Evolutionary conservation across 2,113 vertebrate genomes (phyloP), one percentile per base, ranked within the genome.

Genomic region (Brevimyrus niger): DNA sequence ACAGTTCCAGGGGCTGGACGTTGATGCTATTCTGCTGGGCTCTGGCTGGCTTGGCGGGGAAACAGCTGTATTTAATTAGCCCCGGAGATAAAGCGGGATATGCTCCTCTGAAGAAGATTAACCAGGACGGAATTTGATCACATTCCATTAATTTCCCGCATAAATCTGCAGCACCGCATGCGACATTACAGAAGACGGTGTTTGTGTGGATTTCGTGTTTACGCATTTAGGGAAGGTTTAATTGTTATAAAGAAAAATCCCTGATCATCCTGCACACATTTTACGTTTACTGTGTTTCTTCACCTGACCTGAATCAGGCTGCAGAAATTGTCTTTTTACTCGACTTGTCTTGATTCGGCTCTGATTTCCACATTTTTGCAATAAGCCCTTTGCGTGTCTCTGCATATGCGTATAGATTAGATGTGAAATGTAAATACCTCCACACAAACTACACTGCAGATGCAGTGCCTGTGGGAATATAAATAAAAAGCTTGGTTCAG

Each of bases 61-160:
- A 95, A 93, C 95, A 95, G 95, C 93, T 96, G 95, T 95, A 96
- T 97, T 96, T 96, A 95, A 96, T 96, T 96, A 95, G 93, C 93
- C 94, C 95, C 92, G 93, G 53, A 96, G 95, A 96, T 96, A 96
- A 95, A 95, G 93, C 89, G 94, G 93, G 94, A 93, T 92, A 96
- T 96, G 96, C 93, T 94, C 94, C 94, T 95, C 95, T 94, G 89
- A 92, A 91, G 93, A 94, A 95, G 94, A 96, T 95, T 95, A 96
- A 96, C 95, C 96, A 93, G 94, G 94, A 92, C 94, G 95, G 95
- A 96, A 95, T 96, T 96, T 97, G 95, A 96, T 96, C 94, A 95
- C 93, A 96, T 96, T 96, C 96, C 95, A 95, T 93, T 97, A 95
- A 96, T 97, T 96, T 96, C 92, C 93, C 93, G 92, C 94, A 95